These are phyloP conservation scores for Palythoa caribaeorum DNA, from an alignment of 92 coral and sea anemone genomes.

Conservation along the genomic window DNA sequence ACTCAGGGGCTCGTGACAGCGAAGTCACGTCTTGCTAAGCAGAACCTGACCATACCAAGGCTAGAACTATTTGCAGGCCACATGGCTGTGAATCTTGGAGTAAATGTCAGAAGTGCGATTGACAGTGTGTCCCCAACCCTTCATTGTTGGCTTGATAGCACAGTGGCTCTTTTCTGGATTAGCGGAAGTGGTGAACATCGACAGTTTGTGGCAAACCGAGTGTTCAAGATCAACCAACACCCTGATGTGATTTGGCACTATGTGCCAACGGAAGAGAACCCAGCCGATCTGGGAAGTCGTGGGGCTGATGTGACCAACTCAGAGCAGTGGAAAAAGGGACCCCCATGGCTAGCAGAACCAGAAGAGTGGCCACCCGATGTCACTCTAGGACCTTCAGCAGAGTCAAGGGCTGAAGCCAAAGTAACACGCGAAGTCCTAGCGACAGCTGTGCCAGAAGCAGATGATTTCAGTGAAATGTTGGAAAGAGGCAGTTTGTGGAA, in stretches of 20 bases:
- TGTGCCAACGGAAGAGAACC: slow-evolving; percentile 37
- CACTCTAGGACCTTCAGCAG: neutral
- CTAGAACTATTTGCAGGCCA: neutral
- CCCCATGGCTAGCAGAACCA: slow-evolving; percentile 34
- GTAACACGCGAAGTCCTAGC: slow-evolving; percentile 8
- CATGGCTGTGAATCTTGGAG: slow-evolving; percentile 41
- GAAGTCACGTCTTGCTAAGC: neutral
- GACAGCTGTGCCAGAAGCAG: neutral
- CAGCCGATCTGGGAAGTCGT: slow-evolving; percentile 27
- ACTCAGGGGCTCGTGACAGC: neutral
- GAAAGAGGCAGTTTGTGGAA: neutral
- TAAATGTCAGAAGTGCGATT: slow-evolving; percentile 20
- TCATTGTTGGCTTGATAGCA: slow-evolving; percentile 45
- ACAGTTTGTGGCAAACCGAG: slow-evolving; percentile 10
- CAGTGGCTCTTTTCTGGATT: slow-evolving; percentile 40
- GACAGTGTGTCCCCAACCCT: slow-evolving; percentile 4
- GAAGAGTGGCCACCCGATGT: slow-evolving; percentile 29
- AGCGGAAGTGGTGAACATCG: neutral
- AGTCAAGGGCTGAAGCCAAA: slow-evolving; percentile 19
- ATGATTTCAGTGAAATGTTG: neutral
- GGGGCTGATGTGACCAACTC: slow-evolving; percentile 24
- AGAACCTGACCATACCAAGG: neutral
- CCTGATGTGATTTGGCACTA: neutral
- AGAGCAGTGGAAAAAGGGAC: slow-evolving; percentile 13
- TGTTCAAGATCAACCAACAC: no score